Evolutionary conservation across 2,797 vertebrate genomes (phyloP).

Genomic region (Artibeus jamaicensis): DNA sequence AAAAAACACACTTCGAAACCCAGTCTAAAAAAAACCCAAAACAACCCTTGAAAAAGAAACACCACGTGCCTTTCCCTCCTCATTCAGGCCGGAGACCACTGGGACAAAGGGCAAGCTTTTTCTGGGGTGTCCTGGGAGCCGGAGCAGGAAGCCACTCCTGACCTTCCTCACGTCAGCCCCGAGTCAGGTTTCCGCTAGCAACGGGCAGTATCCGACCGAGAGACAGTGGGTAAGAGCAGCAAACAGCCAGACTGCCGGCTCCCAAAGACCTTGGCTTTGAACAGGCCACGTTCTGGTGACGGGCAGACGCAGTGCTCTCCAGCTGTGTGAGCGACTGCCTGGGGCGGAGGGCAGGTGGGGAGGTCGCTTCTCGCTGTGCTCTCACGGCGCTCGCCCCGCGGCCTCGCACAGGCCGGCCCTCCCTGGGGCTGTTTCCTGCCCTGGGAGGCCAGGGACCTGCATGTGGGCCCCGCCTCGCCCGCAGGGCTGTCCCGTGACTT

Average conservation of each 20-base stretch:
- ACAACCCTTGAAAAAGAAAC: conserved; percentile 11
- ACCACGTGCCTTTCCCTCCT: background rate
- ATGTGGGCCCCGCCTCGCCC: background rate
- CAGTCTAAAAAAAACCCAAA: conserved; percentile 3
- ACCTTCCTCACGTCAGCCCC: background rate
- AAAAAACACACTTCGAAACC: background rate
- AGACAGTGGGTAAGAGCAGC: background rate
- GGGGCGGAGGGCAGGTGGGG: background rate
- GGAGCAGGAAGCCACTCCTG: background rate
- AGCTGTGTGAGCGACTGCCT: background rate
- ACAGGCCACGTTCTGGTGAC: background rate
- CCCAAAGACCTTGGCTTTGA: background rate
- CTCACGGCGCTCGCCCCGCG: rapidly evolving
- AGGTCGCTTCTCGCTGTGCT: background rate
- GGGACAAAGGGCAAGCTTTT: conserved; percentile 34
- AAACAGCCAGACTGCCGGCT: background rate
- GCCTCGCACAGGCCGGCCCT: background rate
- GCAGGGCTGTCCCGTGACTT: background rate
- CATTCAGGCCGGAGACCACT: conserved; percentile 48
- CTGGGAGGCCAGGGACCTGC: background rate
- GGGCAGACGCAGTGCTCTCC: background rate
- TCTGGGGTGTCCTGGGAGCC: conserved; percentile 15
- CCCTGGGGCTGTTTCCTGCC: background rate
- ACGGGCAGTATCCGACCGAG: background rate
- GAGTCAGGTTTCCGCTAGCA: background rate